A percentile compares a stretch with the other conserved stretches of the same genome.
These are phyloP conservation scores for Aphelinus certus DNA, from an alignment of 1,140 invertebrate genomes.

Conservation along the genomic window DNA sequence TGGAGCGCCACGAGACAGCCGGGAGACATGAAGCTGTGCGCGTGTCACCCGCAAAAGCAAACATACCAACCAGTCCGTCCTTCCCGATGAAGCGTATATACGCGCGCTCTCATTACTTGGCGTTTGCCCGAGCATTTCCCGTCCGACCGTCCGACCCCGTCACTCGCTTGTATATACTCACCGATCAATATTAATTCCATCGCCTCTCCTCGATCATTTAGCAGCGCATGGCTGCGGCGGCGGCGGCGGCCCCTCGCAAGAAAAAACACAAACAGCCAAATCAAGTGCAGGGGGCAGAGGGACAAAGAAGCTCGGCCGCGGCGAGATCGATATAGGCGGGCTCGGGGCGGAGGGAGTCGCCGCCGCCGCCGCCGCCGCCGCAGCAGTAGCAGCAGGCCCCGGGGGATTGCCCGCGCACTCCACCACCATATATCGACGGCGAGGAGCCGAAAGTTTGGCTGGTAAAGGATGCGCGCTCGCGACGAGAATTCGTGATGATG, in stretches of 20 bases:
- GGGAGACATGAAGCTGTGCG: no score
- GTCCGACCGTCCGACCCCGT: no score
- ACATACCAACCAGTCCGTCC: no score
- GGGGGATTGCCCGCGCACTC: background rate
- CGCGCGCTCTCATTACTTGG: no score
- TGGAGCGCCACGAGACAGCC: no score
- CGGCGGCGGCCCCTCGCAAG: background rate
- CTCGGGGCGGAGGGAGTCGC: background rate
- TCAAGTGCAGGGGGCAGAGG: background rate
- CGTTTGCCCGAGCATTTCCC: no score
- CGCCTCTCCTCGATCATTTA: slow-evolving; percentile 15
- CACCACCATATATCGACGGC: background rate
- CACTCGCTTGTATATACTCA: no score
- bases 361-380: background rate
- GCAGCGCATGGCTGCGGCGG: background rate
- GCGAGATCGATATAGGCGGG: background rate
- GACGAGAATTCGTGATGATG: no score
- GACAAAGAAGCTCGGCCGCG: background rate
- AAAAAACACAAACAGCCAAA: slow-evolving; percentile 32
- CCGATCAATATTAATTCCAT: slow-evolving; percentile 37
- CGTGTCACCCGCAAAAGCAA: no score
- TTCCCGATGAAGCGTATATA: no score
- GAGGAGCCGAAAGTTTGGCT: background rate
- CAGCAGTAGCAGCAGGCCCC: no score
- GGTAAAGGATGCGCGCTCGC: no score